Percentiles rank a stretch among this genome's conserved stretches.
Conservation (phyloP, 2,797 vertebrate genomes). For the Limnodromus scolopaceus region DNA sequence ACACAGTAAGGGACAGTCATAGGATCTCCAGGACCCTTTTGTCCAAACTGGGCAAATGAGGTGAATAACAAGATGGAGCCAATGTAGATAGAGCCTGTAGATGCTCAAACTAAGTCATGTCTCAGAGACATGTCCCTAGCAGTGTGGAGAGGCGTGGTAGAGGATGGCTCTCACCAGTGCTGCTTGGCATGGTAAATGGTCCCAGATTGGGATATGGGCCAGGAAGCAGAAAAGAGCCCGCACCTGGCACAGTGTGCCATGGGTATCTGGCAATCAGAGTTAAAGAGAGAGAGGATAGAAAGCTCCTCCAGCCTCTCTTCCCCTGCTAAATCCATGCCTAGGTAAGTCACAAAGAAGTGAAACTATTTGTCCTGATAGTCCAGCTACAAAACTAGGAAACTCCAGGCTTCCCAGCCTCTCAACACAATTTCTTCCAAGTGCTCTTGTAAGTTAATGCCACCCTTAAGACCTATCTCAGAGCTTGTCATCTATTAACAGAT, state of each 20-base stretch:
- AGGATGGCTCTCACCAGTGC: background rate
- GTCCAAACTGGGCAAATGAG: background rate
- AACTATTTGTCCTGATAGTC: background rate
- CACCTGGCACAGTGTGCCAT: background rate
- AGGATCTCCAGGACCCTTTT: background rate
- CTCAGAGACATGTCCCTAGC: background rate
- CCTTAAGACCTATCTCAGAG: background rate
- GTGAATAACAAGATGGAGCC: background rate
- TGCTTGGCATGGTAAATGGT: rapidly evolving
- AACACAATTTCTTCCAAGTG: background rate
- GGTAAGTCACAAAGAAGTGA: background rate
- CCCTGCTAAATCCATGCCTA: background rate
- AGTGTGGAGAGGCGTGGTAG: background rate
- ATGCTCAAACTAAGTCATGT: background rate
- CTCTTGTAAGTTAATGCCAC: background rate
- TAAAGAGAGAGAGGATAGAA: background rate
- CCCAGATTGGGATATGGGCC: background rate
- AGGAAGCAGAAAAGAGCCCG: background rate
- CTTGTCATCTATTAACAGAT: background rate
- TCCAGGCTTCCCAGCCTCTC: background rate
- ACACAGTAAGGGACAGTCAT: background rate
- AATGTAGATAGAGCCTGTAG: background rate
- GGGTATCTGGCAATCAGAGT: background rate
- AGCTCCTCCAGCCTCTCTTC: background rate
- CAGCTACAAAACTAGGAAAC: background rate